Evolutionary conservation across 1,140 invertebrate species (phyloP).

Genomic region (Trichoplusia ni): DNA sequence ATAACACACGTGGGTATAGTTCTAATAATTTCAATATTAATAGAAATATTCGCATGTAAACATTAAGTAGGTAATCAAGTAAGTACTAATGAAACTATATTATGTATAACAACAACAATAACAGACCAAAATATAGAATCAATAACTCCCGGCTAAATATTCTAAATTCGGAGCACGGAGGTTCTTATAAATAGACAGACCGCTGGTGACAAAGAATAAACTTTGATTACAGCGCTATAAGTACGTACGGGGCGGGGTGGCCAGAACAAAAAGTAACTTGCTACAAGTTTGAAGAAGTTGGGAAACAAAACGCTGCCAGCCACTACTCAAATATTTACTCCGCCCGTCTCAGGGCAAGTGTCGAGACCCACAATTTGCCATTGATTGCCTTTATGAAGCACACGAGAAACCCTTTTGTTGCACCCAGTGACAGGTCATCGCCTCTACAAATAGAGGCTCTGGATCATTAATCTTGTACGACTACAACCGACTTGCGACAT

Average conservation of each 20-base stretch:
- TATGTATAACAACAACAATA: background rate
- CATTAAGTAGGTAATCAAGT: too few relatives aligned
- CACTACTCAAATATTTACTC: conserved; percentile 3
- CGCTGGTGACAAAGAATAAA: conserved; percentile 15
- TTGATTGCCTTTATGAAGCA: conserved; percentile 46
- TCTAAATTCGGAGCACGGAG: background rate
- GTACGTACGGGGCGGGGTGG: background rate
- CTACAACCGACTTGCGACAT: conserved; percentile 50
- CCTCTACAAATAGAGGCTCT: conserved; percentile 43
- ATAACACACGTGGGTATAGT: too few relatives aligned
- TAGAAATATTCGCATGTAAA: too few relatives aligned
- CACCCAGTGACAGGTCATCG: conserved; percentile 64
- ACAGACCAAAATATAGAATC: background rate
- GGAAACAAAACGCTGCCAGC: background rate
- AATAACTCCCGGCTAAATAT: background rate
- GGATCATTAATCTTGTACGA: conserved; percentile 77
- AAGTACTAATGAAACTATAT: too few relatives aligned
- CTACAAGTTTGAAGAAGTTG: conserved; percentile 7
- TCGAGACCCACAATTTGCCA: conserved; percentile 44
- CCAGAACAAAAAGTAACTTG: conserved; percentile 2
- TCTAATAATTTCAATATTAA: too few relatives aligned
- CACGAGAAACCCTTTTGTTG: conserved; percentile 55
- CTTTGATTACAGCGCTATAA: background rate
- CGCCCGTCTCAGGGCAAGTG: background rate
- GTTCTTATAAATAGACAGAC: conserved; percentile 5